Conservation (phyloP, 1,140 invertebrate genomes). For the Marisa cornuarietis region DNA sequence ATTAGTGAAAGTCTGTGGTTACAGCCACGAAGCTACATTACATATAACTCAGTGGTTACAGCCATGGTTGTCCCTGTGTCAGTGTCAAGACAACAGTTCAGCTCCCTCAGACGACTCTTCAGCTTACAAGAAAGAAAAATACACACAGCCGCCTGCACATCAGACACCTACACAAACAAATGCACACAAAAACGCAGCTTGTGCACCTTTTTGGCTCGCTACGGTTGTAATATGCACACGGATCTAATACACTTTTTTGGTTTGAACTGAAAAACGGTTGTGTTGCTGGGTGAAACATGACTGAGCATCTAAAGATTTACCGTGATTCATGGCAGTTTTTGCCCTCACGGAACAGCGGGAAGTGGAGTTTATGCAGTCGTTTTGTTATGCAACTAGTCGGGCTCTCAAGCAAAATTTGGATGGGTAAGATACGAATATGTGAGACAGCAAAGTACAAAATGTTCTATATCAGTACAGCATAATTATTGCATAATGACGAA, state of each 20-base stretch:
- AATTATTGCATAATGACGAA: too few species aligned
- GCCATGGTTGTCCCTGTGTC: neutral
- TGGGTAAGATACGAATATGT: slow-evolving; percentile 21
- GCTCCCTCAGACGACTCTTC: neutral
- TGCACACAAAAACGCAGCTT: neutral
- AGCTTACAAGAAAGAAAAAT: neutral
- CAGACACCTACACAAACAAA: slow-evolving; percentile 5
- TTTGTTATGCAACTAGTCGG: slow-evolving; percentile 24
- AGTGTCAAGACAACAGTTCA: neutral
- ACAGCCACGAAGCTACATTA: too few species aligned
- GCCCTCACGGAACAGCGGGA: neutral
- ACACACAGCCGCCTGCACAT: neutral
- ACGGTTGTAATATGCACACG: too few species aligned
- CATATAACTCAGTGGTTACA: too few species aligned
- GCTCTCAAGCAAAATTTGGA: slow-evolving; percentile 31
- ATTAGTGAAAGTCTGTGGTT: too few species aligned
- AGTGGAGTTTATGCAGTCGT: slow-evolving; percentile 29
- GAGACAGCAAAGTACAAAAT: neutral
- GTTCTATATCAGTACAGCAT: too few species aligned
- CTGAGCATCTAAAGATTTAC: neutral
- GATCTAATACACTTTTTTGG: too few species aligned
- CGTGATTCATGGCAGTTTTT: slow-evolving; percentile 25
- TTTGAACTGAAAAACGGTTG: too few species aligned
- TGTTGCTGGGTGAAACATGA: too few species aligned
- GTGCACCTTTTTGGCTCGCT: too few species aligned